These are phyloP conservation scores for Epinotia bilunana DNA, from an alignment of 2,888 invertebrate species.

Conservation along the genomic window DNA sequence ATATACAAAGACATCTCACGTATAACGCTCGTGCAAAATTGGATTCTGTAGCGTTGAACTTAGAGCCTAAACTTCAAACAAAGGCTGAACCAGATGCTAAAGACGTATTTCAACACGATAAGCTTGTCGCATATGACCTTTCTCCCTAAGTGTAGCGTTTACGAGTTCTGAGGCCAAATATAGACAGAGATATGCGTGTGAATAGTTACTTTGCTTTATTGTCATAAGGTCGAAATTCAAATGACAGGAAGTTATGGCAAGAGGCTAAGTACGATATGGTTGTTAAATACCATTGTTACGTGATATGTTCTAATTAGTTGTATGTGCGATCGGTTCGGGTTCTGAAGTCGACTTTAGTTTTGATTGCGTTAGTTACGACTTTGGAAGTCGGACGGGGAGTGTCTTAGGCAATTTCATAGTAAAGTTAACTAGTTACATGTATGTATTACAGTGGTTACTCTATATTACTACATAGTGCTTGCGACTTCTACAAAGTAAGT, in stretches of 20 bases:
- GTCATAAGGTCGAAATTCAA: not conserved
- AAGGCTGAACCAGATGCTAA: not conserved
- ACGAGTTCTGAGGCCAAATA: not conserved
- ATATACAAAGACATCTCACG: not conserved
- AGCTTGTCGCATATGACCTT: not conserved
- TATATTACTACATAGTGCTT: not conserved
- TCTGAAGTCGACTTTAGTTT: not conserved
- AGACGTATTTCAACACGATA: not conserved
- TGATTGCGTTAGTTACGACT: slow-evolving; percentile 13
- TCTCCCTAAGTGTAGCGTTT: not conserved
- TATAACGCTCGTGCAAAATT: not conserved
- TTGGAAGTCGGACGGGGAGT: not conserved
- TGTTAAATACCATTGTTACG: slow-evolving; percentile 12
- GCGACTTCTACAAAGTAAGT: too few species aligned
- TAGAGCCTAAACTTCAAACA: not conserved
- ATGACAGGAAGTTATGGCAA: not conserved
- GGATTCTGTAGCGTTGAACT: not conserved
- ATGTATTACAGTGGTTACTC: not conserved
- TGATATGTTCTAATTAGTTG: slow-evolving; percentile 12
- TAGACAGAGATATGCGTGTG: not conserved
- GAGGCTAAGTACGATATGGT: not conserved
- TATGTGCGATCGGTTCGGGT: slow-evolving; percentile 5
- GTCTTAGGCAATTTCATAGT: not conserved
- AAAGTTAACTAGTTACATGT: not conserved
- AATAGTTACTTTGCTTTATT: not conserved